Base-by-base conservation (phyloP, 2,888 invertebrate species). In the Mesorhabditis belari region DNA sequence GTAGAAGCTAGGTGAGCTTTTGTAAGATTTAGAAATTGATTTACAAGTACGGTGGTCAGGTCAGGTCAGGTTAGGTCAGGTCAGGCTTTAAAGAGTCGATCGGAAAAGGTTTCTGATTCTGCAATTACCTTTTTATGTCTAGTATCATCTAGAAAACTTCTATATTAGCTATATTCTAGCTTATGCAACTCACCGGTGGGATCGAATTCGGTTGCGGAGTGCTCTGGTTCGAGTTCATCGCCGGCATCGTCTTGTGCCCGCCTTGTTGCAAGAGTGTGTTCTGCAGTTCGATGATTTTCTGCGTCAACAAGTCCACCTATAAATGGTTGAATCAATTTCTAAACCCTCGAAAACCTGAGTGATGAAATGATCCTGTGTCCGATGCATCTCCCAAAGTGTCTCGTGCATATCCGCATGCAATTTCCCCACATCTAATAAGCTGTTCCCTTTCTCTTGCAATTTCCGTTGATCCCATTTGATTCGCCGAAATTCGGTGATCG, bases 371-470 rank as follows among this genome's bases (percentile, higher is more conserved):
- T 80, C 79, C 61, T 77, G 77, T 6, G 77, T 78, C 3, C 76
- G 70, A 58, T 80, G 79, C 77, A 80, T 78, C 54, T 77, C 77
- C 75, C 75, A 77, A 21, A 79, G 62, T 21, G 77, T 79, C 56
- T 79, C 78, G 67, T 80, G 77, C 76, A 80, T 77, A 58, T 80
- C 80, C 44, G 71, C 71, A 63, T 80, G 80, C 53, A 80, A 56
- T 89, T 98, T 98, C 80, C 98, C 96, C 91, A 98, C 95, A 83
- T 98, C 98, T 65, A 96, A 92, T 83, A 99, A 90, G 63, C 96
- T 95, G 82, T 95, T 98, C 74, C 96, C 95, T 83, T 93, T 75
- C 61, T 80, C 80, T 57, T 79, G 77, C 12, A 80, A 67, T 61
- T 80, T 80, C 21, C 80, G 55, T 62, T 80, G 80, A 60, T 80